These are phyloP conservation scores for Troilus luridus DNA, from an alignment of 2,888 invertebrate species.

Conservation along the genomic window DNA sequence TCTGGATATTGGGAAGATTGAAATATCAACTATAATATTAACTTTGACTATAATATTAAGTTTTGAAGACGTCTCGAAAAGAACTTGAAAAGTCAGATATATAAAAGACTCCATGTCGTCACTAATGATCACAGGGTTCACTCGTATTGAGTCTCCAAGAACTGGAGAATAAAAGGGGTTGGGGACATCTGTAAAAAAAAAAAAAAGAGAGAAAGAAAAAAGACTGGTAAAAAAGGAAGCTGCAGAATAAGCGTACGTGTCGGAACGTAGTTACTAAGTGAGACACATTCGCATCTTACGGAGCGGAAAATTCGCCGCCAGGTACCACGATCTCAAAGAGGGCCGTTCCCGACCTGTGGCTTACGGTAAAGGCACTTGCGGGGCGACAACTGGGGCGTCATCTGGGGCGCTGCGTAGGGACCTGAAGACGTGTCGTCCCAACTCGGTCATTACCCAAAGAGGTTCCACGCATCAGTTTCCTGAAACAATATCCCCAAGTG, in stretches of 20 bases:
- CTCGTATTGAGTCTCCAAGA: conserved; percentile 39
- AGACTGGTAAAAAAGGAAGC: conserved; percentile 31
- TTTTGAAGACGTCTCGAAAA: conserved; percentile 17
- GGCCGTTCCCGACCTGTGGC: conserved; percentile 26
- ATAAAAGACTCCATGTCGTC: conserved; percentile 35
- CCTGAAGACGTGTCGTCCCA: background rate
- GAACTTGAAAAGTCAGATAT: conserved; percentile 16
- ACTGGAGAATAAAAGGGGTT: conserved; percentile 47
- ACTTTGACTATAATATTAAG: background rate
- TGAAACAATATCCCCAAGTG: background rate
- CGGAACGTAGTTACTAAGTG: conserved; percentile 34
- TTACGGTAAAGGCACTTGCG: conserved; percentile 1
- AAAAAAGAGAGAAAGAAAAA: conserved; percentile 21
- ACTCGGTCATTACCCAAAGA: background rate
- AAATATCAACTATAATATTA: conserved; percentile 5
- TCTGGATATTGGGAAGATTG: background rate
- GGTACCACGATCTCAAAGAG: conserved; percentile 33
- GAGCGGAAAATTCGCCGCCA: conserved; percentile 34
- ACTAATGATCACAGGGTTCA: conserved; percentile 42
- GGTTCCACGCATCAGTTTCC: background rate
- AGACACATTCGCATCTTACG: conserved; percentile 49
- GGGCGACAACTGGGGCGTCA: background rate
- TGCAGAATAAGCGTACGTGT: conserved; percentile 46
- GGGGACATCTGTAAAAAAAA: conserved; percentile 25
- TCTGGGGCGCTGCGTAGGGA: background rate